Conservation (phyloP, 2,888 invertebrate genomes). For the Metallyticus violacea region DNA sequence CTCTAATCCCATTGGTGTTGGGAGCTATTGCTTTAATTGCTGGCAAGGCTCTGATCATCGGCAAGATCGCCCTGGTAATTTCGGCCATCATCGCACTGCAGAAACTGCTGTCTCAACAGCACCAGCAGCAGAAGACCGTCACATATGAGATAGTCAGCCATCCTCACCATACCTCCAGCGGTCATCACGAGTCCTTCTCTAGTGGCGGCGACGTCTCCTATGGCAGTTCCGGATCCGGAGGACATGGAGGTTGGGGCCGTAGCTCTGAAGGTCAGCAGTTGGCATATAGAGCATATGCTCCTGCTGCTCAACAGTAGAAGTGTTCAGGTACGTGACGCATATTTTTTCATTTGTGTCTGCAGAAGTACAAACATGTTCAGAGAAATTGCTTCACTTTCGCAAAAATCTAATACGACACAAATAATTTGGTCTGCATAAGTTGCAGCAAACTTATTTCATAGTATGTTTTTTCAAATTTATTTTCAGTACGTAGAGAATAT, state of each 20-base stretch:
- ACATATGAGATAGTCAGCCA: conserved; percentile 86
- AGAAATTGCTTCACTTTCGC: too few species aligned
- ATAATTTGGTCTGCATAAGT: too few species aligned
- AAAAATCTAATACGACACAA: too few species aligned
- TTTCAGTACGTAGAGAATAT: too few species aligned
- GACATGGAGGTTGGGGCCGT: conserved; percentile 69
- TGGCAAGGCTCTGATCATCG: conserved; percentile 79
- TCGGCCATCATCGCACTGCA: conserved; percentile 82
- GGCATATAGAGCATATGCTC: conserved; percentile 70
- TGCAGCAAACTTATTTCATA: too few species aligned
- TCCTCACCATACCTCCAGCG: conserved; percentile 72
- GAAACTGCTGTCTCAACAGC: conserved; percentile 70
- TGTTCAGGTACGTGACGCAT: neutral
- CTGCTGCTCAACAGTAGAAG: neutral
- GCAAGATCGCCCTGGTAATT: conserved; percentile 79
- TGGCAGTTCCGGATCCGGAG: conserved; percentile 61
- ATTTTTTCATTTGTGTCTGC: neutral
- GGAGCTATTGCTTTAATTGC: conserved; percentile 82
- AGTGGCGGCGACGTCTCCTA: conserved; percentile 53
- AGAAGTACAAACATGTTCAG: too few species aligned
- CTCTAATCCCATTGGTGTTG: conserved; percentile 72
- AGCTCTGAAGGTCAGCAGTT: conserved; percentile 71
- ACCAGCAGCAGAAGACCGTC: conserved; percentile 76
- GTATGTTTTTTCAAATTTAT: too few species aligned
- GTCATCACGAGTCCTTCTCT: conserved; percentile 55